A percentile compares a stretch with the other conserved stretches of the same genome.
phyloP scores from a whole-genome alignment of 2,797 vertebrate species.

The Alectoris magna region DNA sequence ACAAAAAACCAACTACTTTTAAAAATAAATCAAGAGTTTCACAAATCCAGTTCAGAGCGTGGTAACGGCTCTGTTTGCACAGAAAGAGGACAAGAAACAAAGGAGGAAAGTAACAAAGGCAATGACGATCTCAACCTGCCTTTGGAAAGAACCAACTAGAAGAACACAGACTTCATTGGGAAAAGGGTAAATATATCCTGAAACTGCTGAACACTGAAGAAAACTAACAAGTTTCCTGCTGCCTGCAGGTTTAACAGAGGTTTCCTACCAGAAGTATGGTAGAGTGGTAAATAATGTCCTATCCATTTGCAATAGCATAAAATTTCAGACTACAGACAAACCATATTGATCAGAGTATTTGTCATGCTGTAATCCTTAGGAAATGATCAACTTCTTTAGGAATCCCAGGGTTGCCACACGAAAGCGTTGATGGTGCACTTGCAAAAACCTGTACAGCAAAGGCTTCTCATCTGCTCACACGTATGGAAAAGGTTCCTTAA shows the following conservation, averaged over 20 bases:
- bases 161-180: background rate
- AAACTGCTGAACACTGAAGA: background rate
- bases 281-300: background rate
- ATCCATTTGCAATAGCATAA: background rate
- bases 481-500: background rate
- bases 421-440: background rate
- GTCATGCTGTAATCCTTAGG: background rate
- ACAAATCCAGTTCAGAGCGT: background rate
- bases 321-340: background rate
- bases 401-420: background rate
- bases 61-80: too few species aligned
- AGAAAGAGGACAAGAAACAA: background rate
- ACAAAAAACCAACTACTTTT: background rate
- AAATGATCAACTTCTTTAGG: background rate
- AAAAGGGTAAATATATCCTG: fast-evolving
- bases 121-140: background rate
- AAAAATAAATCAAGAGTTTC: background rate
- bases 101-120: background rate
- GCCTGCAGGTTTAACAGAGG: background rate
- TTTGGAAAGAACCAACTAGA: background rate
- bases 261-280: background rate
- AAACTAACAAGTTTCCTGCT: background rate
- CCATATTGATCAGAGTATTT: background rate
- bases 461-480: background rate
- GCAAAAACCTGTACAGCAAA: background rate